These are phyloP conservation scores for Aleadryas rufinucha DNA, from an alignment of 2,113 vertebrate species.

Conservation along the genomic window DNA sequence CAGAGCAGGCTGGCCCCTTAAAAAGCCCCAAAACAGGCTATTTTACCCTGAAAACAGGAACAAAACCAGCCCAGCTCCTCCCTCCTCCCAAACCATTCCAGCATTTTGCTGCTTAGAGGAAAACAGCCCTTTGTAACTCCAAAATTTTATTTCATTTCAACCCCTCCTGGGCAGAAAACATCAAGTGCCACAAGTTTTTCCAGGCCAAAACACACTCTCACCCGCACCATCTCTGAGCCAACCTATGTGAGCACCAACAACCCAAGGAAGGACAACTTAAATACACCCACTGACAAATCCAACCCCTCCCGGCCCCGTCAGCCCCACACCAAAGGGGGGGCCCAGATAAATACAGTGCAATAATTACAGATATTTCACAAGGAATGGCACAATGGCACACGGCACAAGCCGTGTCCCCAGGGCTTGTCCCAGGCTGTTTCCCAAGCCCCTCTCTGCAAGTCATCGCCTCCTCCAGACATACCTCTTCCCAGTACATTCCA, in stretches of 20 bases:
- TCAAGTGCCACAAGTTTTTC: not conserved
- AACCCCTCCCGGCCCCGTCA: not conserved
- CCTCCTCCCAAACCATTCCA: not conserved
- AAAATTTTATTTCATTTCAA: constrained; percentile 5
- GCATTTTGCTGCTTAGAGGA: not conserved
- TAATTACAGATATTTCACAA: not conserved
- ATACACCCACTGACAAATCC: not conserved
- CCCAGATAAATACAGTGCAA: constrained; percentile 60
- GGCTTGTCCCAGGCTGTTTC: not conserved
- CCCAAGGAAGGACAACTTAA: not conserved
- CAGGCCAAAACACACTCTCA: not conserved
- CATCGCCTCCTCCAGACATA: not conserved
- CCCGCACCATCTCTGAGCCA: not conserved
- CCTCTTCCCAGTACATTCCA: not conserved
- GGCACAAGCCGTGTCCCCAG: rapidly evolving
- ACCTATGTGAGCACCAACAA: not conserved
- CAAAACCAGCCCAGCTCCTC: not conserved
- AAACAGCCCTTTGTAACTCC: not conserved
- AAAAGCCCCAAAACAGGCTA: not conserved
- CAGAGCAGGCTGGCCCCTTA: not conserved
- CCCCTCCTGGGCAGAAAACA: not conserved
- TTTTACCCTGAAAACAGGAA: not conserved
- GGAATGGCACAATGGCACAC: not conserved
- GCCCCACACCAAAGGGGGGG: not conserved
- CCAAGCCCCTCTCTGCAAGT: not conserved